These are phyloP conservation scores for Merodon equestris DNA, from an alignment of 2,888 invertebrate genomes.

Conservation along the genomic window DNA sequence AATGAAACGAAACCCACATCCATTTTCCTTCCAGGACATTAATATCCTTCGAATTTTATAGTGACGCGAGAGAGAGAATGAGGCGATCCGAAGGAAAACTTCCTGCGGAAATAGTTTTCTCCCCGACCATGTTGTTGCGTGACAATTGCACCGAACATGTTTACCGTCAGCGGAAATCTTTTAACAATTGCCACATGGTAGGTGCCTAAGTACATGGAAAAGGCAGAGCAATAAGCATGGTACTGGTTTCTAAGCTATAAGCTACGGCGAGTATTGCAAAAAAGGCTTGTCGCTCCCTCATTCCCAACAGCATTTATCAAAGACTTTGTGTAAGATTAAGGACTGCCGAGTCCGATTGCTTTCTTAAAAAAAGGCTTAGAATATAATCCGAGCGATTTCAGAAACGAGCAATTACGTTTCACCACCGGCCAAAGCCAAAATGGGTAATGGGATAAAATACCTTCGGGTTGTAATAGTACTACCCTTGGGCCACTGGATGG, in stretches of 20 bases:
- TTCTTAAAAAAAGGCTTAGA: conserved; percentile 1
- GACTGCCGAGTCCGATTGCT: conserved; percentile 5
- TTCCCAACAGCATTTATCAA: background rate
- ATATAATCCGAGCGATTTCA: background rate
- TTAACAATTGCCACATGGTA: too few species aligned
- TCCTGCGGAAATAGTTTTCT: conserved; percentile 21
- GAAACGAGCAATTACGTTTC: conserved; percentile 31
- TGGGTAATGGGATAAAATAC: conserved; percentile 45
- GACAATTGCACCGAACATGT: conserved; percentile 29
- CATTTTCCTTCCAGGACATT: conserved; percentile 21
- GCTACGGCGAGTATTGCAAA: too few species aligned
- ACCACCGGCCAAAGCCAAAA: conserved; percentile 18
- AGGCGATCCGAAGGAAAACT: conserved; percentile 7
- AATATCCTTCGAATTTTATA: conserved; percentile 25
- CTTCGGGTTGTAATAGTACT: conserved; percentile 5
- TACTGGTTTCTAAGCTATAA: too few species aligned
- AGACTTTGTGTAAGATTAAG: conserved; percentile 23
- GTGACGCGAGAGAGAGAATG: background rate
- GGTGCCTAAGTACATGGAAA: too few species aligned
- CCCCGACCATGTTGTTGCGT: conserved; percentile 31
- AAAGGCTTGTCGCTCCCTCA: too few species aligned
- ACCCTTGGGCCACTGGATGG: conserved; percentile 7
- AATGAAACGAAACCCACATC: conserved; percentile 5
- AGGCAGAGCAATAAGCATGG: too few species aligned
- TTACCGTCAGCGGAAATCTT: conserved; percentile 1